Base-by-base conservation (phyloP, 30 jellyfish, hydroid and myxozoan species). In the Pseudorhiza aurosa region DNA sequence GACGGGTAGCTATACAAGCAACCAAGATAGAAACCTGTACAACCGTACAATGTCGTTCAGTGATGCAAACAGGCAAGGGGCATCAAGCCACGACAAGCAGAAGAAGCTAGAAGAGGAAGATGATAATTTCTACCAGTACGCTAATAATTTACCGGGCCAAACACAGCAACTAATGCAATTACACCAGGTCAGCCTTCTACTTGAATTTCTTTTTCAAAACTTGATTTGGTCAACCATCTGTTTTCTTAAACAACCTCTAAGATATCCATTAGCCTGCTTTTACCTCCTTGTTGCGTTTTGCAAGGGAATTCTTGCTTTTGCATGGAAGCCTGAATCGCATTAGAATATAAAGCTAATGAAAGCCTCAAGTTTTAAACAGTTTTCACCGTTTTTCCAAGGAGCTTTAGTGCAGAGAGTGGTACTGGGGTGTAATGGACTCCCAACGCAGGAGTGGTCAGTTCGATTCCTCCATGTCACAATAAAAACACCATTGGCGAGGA, bases 141-240 rank as follows among this genome's bases (percentile, higher is more conserved):
- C 51, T 14, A 40, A 77, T 22, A 77, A 43, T 19, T 32, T 77
- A 15, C 89, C 89, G 1, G 89, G 89, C 25, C 82, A 77, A 26
- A 63, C 89, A 33, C 89, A 77, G 18, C 89, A 77, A 42, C 81
- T 77, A 24, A 26, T 77, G 89, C 81, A 77, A 68, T 36, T 77
- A 11, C 89, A 77, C 46, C 89, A 77, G 68, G 89, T 77, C 1
- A 30, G n/a, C n/a, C n/a, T n/a, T n/a, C n/a, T n/a, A n/a, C n/a
- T n/a, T n/a, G n/a, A n/a, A n/a, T n/a, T n/a, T n/a, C n/a, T n/a
- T n/a, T n/a, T 64, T 64, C 33, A 7, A 18, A 22, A 26, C 18
- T 4, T 22, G 21, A 14, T 27, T 58, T 0, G n/a, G 0, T 21
- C 31, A 12, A 49, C 2, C 63, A 49, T n/a, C 63, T 10, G 63